A percentile compares a stretch with the other conserved stretches of the same genome.
Conservation (phyloP, 2,113 vertebrate genomes). For the Lampris megalopsis region DNA sequence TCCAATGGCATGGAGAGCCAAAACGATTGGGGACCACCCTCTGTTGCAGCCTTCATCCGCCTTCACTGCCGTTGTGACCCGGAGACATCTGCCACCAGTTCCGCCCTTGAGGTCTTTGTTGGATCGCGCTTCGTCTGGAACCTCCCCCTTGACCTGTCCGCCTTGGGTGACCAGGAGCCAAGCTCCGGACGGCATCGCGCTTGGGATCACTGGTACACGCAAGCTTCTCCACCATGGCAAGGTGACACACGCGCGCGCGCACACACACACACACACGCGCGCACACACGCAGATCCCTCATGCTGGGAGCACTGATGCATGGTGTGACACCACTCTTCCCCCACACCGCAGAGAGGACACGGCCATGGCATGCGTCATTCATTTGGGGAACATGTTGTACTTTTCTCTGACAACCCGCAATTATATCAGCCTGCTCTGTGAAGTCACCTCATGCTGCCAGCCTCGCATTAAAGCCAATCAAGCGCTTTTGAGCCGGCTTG, state of each 20-base stretch:
- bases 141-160: no score
- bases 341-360: slow-evolving; percentile 53
- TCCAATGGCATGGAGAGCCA: no score
- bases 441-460: slow-evolving; percentile 48
- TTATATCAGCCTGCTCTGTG: slow-evolving; percentile 59
- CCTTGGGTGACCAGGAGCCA: no score
- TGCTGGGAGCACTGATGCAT: slow-evolving; percentile 45
- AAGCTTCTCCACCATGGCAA: neutral
- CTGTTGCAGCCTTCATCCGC: no score
- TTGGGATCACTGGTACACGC: no score
- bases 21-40: no score
- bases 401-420: slow-evolving; percentile 72
- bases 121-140: no score
- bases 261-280: slow-evolving; percentile 22
- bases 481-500: slow-evolving; percentile 56
- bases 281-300: slow-evolving; percentile 19
- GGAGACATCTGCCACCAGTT: no score
- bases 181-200: no score
- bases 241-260: slow-evolving; percentile 16
- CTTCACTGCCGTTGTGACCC: no score
- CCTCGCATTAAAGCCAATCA: slow-evolving; percentile 49
- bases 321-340: slow-evolving; percentile 64
- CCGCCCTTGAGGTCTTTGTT: no score
- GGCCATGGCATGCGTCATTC: slow-evolving; percentile 69
- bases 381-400: slow-evolving; percentile 59